A percentile compares a stretch with the other conserved stretches of the same genome.
Evolutionary conservation across 2,113 vertebrate genomes (phyloP).

Genomic region (Puntigrus tetrazona): DNA sequence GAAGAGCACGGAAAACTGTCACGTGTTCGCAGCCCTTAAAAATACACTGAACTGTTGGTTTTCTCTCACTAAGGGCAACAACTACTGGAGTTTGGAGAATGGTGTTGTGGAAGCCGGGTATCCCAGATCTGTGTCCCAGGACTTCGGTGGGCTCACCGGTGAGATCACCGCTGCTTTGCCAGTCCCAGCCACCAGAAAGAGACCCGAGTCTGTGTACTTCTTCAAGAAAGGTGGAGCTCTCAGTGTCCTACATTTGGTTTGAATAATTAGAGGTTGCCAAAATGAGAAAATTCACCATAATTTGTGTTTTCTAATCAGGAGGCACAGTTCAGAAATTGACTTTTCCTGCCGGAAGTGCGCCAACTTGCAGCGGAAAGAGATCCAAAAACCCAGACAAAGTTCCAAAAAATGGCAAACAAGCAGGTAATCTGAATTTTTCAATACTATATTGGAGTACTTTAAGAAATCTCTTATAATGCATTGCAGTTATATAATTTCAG

Average conservation of each 20-base stretch:
- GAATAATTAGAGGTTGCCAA: background rate
- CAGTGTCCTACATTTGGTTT: background rate
- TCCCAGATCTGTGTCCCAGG: conserved; percentile 81
- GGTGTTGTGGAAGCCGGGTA: conserved; percentile 81
- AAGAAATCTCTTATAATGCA: background rate
- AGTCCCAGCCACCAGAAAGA: conserved; percentile 73
- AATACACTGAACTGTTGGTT: background rate
- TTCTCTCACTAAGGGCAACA: conserved; percentile 73
- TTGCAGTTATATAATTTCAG: background rate
- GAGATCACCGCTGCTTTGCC: conserved; percentile 81
- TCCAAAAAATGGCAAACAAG: conserved; percentile 20
- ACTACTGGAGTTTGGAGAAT: conserved; percentile 87
- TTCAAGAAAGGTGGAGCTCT: conserved; percentile 81
- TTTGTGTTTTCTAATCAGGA: conserved; percentile 66
- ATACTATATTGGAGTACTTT: background rate
- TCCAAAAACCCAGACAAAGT: conserved; percentile 5
- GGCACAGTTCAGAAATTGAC: conserved; percentile 82
- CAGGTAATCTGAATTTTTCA: conserved; percentile 34
- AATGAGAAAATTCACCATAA: background rate
- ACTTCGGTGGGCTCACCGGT: conserved; percentile 85
- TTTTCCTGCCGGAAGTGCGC: conserved; percentile 75
- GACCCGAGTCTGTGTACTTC: conserved; percentile 86
- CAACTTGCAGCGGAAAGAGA: conserved; percentile 69
- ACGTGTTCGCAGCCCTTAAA: background rate
- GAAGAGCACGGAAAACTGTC: background rate